Evolutionary conservation across 2,888 invertebrate species (phyloP).

Genomic region (Strigamia crassipes): DNA sequence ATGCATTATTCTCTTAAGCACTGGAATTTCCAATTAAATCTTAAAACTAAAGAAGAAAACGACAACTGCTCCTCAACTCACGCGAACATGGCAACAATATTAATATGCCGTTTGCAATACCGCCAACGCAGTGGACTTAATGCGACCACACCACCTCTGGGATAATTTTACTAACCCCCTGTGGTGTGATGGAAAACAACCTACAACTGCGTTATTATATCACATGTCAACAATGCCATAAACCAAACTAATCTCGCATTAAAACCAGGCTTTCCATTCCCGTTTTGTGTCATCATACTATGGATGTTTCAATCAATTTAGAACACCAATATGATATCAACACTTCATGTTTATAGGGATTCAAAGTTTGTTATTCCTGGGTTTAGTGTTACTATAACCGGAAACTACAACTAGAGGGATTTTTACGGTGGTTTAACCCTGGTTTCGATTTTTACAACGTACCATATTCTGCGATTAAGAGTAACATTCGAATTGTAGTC

Average conservation of each 20-base stretch:
- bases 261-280: neutral
- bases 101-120: neutral
- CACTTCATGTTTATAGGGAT: too few species aligned
- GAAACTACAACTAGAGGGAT: too few species aligned
- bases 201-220: neutral
- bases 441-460: too few species aligned
- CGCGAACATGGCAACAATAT: neutral
- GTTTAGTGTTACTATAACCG: too few species aligned
- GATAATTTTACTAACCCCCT: slow-evolving; percentile 7
- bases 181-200: neutral
- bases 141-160: slow-evolving; percentile 1
- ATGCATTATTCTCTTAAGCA: slow-evolving; percentile 28
- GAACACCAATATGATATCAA: too few species aligned
- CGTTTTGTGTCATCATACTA: neutral
- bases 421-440: too few species aligned
- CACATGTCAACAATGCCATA: neutral
- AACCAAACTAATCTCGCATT: neutral
- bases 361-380: too few species aligned
- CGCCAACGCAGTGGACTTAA: neutral
- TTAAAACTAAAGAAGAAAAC: neutral
- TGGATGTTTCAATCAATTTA: too few species aligned
- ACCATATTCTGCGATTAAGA: too few species aligned
- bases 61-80: neutral
- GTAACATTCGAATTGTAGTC: too few species aligned
- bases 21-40: slow-evolving; percentile 34